Evolutionary conservation across 2,888 invertebrate genomes (phyloP).

Genomic region (Hydropsyche betteni): DNA sequence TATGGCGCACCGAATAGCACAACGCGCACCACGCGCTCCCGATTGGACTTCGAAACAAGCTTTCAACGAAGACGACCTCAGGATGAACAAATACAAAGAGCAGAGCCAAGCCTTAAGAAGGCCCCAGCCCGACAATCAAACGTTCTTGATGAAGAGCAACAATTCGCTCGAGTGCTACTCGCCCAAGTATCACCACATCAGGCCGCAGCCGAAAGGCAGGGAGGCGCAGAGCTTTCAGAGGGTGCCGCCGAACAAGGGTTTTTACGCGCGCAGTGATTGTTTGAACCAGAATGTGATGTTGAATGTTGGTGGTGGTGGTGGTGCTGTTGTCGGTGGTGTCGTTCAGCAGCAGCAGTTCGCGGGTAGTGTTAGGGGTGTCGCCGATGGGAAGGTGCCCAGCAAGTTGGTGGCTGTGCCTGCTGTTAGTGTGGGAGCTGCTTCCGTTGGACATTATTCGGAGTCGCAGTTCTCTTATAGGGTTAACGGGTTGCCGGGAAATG

Average conservation of each 20-base stretch:
- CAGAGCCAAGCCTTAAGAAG: neutral
- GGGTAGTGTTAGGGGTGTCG: too few relatives aligned
- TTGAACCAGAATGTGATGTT: slow-evolving; percentile 28
- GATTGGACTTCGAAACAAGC: slow-evolving; percentile 24
- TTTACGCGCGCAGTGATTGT: slow-evolving; percentile 32
- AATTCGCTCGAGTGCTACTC: slow-evolving; percentile 63
- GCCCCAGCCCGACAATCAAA: too few relatives aligned
- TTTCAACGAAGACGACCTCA: neutral
- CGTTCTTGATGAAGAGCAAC: slow-evolving; percentile 39
- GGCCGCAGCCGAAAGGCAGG: slow-evolving; percentile 55
- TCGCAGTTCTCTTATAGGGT: slow-evolving; percentile 49
- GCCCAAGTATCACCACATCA: slow-evolving; percentile 64
- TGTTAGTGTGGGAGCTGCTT: neutral
- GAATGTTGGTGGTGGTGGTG: neutral
- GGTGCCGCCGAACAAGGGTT: neutral
- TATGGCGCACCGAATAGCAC: slow-evolving; percentile 47
- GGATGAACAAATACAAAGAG: neutral
- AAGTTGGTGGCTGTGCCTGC: neutral
- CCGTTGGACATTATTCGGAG: slow-evolving; percentile 44
- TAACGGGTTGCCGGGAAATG: slow-evolving; percentile 49
- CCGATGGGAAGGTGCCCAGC: too few relatives aligned
- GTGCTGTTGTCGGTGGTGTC: slow-evolving; percentile 2
- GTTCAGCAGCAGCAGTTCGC: neutral
- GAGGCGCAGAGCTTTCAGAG: slow-evolving; percentile 33
- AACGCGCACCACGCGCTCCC: slow-evolving; percentile 52